A percentile compares a stretch with the other conserved stretches of the same genome.
phyloP scores from a whole-genome alignment of 1,140 invertebrate species.

The Conus betulinus region DNA sequence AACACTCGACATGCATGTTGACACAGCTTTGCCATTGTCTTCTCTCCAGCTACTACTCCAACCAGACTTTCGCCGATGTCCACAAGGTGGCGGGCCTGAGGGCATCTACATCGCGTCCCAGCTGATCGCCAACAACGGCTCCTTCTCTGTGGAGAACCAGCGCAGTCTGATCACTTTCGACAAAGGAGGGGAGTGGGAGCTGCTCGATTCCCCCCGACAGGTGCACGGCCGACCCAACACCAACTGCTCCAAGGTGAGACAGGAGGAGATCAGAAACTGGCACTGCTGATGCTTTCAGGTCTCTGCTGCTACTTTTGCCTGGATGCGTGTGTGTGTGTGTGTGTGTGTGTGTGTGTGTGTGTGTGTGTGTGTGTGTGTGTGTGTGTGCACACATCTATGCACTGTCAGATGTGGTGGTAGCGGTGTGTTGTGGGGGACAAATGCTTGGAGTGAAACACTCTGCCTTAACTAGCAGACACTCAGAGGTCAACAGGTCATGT shows the following conservation, averaged over 20 bases:
- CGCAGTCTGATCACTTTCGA: conserved; percentile 91
- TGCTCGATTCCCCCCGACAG: conserved; percentile 55
- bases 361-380: no score
- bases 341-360: no score
- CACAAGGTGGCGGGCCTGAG: conserved; percentile 90
- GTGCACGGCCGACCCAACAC: conserved; percentile 29
- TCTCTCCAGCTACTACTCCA: conserved; percentile 82
- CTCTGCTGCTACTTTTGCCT: no score
- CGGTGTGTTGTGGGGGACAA: no score
- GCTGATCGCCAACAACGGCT: conserved; percentile 74
- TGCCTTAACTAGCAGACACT: no score
- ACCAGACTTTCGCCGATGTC: conserved; percentile 91
- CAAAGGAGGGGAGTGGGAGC: conserved; percentile 77
- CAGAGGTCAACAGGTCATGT: no score
- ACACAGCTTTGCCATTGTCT: neutral
- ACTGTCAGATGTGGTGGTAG: no score
- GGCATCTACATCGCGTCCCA: conserved; percentile 94
- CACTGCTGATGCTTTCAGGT: no score
- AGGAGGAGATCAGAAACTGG: neutral
- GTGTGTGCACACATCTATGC: no score
- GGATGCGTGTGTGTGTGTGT: no score
- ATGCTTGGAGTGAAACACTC: no score
- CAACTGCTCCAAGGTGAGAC: conserved; percentile 57
- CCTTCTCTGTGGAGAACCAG: conserved; percentile 57
- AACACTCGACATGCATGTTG: no score